Base-by-base conservation (phyloP, 2,888 invertebrate species). In the Chloroclystis v-ata region DNA sequence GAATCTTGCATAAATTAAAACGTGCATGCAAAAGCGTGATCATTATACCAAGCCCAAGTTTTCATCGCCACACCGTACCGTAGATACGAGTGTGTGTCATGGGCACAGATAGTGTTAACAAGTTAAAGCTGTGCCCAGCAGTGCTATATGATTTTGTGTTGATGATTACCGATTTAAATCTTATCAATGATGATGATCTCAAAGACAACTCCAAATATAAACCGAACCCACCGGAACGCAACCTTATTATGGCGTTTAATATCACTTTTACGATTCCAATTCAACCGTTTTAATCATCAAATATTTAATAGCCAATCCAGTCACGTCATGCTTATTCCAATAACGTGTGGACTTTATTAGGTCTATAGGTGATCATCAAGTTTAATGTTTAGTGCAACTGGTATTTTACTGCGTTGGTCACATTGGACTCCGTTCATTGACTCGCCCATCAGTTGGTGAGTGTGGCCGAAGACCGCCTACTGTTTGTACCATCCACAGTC, bases 401-500 rank as follows among this genome's bases (percentile, higher is more conserved):
- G 43, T 43, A 10, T 47, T 39, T 38, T 38, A 33, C 28, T 13
- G 14, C 12, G 16, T 10, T 30, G 24, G 14, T 24, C 11, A 20
- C 32, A 12, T 12, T 32, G 5, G 11, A 7, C 2, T 2, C 32
- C 9, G 45, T 25, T n/a, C 33, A 28, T 35, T 40, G 46, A 35
- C 43, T 43, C 37, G 33, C 6, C 32, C 16, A 8, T 20, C 35
- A n/a, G 11, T 10, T 8, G 35, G 4, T 20, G 14, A 13, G 13
- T 5, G 30, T 16, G 33, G 33, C 14, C 33, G 20, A 11, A 40
- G 46, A 50, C 50, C 50, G 25, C 50, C 50, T 46, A 50, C 50
- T 43, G 50, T 39, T 50, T 30, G 20, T 39, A 13, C 46, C 30
- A 50, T 50, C 50, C 10, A 50, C 46, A 46, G 42, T 43, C 14